Evolutionary conservation across 2,113 vertebrate species (phyloP), one percentile per base, ranked within the genome.

Genomic region (Gulo gulo): DNA sequence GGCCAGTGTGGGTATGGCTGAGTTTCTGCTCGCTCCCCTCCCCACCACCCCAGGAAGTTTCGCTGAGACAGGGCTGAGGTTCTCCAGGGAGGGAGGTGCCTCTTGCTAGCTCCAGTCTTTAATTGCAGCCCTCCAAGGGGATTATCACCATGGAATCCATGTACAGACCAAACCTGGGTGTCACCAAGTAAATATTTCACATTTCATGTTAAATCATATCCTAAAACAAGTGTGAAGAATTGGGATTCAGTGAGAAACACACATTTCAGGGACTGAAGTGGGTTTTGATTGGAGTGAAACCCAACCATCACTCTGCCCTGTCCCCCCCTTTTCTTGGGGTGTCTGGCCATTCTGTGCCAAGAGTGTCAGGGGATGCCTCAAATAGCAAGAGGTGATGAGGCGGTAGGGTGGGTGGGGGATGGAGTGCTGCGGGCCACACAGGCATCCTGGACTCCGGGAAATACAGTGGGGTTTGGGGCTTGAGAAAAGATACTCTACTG

Each of bases 141-240:
- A 94, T 95, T 86, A 92, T 65, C 97, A 85, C 83, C 7, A 0
- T 24, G 57, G 81, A 88, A 83, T 91, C 39, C 0, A 42, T 55
- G 78, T 36, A 21, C 50, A 42, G 95, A 91, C 69, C 92, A 39
- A 85, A 59, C 81, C 39, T 0, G 1, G 81, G 97, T 94, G 94
- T 91, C 94, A 95, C 88, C 57, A 52, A 97, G 88, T 94, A 88
- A 96, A 93, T 95, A 94, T 97, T 98, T 96, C 97, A 98, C 96
- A 59, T 98, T 98, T 97, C 97, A 80, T 98, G 96, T 98, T 94
- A 97, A 97, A 91, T 97, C 92, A 65, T 59, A 96, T 82, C 96
- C 88, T 88, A 88, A 91, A 86, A 94, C 91, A 95, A 97, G 97
- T 95, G 97, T 97, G 97, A 97, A 96, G 96, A 96, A 80, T 94